Evolutionary conservation across 2,113 vertebrate genomes (phyloP).

Genomic region (Myotis yumanensis): DNA sequence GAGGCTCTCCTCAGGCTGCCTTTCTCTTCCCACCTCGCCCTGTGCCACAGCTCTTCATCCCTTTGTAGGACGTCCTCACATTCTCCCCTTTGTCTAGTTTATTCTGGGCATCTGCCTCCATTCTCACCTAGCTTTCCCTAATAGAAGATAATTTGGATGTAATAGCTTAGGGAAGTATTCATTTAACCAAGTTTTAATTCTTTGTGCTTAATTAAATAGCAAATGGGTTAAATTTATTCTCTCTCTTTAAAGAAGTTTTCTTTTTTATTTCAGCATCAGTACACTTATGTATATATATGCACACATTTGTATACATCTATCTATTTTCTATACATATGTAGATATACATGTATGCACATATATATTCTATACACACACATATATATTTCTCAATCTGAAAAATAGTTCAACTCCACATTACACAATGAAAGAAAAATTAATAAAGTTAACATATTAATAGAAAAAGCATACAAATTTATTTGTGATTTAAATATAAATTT

Average conservation of each 20-base stretch:
- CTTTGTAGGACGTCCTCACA: background rate
- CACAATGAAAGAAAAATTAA: background rate
- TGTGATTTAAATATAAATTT: background rate
- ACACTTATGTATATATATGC: background rate
- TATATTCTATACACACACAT: background rate
- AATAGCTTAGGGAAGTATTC: background rate
- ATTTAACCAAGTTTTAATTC: background rate
- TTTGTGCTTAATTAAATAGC: slow-evolving; percentile 11
- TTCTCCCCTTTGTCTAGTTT: background rate
- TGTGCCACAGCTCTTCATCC: background rate
- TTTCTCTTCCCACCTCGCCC: background rate
- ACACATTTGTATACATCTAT: background rate
- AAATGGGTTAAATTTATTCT: background rate
- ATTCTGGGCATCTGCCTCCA: background rate
- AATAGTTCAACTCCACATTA: background rate
- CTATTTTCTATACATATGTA: background rate
- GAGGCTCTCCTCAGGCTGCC: rapidly evolving
- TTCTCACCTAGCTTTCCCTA: background rate
- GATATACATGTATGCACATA: background rate
- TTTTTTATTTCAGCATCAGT: background rate
- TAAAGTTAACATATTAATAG: background rate
- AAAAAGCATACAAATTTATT: background rate
- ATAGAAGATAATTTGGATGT: background rate
- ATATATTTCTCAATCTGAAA: background rate
- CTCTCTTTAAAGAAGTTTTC: background rate